Percentiles rank a stretch among this genome's conserved stretches.
phyloP scores from a whole-genome alignment of 2,797 vertebrate species.

The Cuculus canorus region DNA sequence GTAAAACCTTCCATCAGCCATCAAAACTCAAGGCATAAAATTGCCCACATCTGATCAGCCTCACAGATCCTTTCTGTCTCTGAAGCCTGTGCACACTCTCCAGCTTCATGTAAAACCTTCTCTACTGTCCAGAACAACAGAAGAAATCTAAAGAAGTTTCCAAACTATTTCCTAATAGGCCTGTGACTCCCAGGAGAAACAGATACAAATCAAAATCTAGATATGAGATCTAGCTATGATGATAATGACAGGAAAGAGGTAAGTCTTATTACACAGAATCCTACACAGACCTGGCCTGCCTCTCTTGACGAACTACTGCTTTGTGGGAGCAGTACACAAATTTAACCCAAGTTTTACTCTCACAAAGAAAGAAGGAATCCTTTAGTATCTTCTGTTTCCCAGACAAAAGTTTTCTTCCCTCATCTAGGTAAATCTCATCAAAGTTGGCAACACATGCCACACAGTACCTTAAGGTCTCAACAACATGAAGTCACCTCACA shows the following conservation, averaged over 20 bases:
- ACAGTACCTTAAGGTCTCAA: neutral
- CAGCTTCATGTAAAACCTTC: neutral
- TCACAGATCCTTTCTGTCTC: neutral
- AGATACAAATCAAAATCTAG: neutral
- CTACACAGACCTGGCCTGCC: neutral
- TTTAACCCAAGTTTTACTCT: neutral
- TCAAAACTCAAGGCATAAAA: neutral
- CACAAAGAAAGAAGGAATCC: neutral
- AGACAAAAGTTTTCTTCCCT: neutral
- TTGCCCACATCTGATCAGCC: rapidly evolving
- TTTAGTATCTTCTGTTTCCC: neutral
- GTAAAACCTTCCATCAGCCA: neutral
- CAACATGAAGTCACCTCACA: neutral
- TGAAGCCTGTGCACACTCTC: neutral
- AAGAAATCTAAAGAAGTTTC: neutral
- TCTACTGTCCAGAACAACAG: neutral
- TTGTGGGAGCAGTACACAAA: neutral
- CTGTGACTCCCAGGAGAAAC: neutral
- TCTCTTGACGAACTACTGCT: neutral
- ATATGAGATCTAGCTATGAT: neutral
- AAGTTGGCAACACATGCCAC: neutral
- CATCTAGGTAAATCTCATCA: neutral
- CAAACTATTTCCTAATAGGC: neutral
- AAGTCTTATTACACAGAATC: neutral
- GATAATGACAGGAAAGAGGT: neutral